Evolutionary conservation across 53 echinoderm and acorn worm genomes (phyloP), one percentile per base, ranked within the genome.

Genomic region (Pentamera pediparva): DNA sequence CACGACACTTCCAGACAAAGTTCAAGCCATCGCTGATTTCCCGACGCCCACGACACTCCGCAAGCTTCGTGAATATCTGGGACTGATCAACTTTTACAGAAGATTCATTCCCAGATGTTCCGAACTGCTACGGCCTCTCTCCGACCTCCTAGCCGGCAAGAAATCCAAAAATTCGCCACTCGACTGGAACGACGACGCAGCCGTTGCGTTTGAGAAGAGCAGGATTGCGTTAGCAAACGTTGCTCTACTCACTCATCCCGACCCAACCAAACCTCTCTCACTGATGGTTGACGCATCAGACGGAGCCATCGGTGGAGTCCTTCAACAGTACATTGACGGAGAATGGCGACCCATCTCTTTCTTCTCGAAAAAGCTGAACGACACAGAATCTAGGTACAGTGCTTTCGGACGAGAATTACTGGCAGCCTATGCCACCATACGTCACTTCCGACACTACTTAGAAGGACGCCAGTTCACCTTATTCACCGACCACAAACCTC

Each of bases 381-480:
- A 61, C 3, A 57, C 78, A 4, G 78, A 84, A 60, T 70, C 72
- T 11, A 28, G 72, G 37, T 78, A 84, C 37, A 84, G 78, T 36
- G 50, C 78, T 1, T 85, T 85, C 57, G 74, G 78, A 32, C 54
- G 79, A 13, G 79, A 85, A 56, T 51, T 85, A 30, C 26, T 85
- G 13, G 79, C 85, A 0, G 41, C 80, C 13, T 85, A 85, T 32
- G 37, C 80, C 37, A 45, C 75, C 4, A 75, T 85, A 25, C 69
- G 52, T 12, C 79, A 85, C 19, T 79, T 75, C 32, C 57, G 69
- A 5, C 62, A 80, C 54, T 76, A 59, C 59, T 64, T 85, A 26
- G 79, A 85, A 59, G 85, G 79, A 5, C 85, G 85, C 3, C 24
- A 37, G 30, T 85, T 85, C 59, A 35, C 37, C 37, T 74, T 79